phyloP scores from a whole-genome alignment of 2,888 invertebrate genomes.

The Apoderus coryli region DNA sequence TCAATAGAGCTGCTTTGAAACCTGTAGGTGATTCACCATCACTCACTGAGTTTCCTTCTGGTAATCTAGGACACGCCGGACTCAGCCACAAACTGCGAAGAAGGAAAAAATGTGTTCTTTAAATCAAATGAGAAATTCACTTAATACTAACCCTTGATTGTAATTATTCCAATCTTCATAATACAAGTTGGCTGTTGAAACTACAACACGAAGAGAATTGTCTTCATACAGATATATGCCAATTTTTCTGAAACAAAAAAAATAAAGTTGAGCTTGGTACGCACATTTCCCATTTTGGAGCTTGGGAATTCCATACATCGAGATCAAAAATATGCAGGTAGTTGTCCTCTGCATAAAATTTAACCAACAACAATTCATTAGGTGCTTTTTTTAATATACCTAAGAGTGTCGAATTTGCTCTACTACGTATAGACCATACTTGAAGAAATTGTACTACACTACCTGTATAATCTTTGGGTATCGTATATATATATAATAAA shows the following conservation, averaged over 20 bases:
- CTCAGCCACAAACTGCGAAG: slow-evolving; percentile 71
- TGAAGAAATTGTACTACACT: too few species aligned
- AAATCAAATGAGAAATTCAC: slow-evolving; percentile 7
- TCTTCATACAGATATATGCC: slow-evolving; percentile 75
- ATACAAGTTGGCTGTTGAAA: slow-evolving; percentile 87
- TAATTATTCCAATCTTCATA: slow-evolving; percentile 87
- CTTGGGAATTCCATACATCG: too few species aligned
- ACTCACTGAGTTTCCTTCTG: slow-evolving; percentile 36
- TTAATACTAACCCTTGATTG: slow-evolving; percentile 61
- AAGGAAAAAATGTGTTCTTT: slow-evolving; percentile 1
- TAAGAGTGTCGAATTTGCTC: too few species aligned
- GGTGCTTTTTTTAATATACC: too few species aligned
- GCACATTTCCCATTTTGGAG: too few species aligned
- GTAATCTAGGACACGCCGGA: slow-evolving; percentile 55
- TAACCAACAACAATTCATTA: too few species aligned
- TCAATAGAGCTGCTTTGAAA: slow-evolving; percentile 64
- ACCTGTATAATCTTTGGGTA: too few species aligned
- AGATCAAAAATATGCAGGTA: slow-evolving; percentile 2
- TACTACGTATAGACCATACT: too few species aligned
- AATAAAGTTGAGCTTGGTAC: too few species aligned
- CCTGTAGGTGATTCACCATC: slow-evolving; percentile 69
- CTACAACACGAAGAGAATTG: slow-evolving; percentile 65
- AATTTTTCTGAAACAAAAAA: slow-evolving; percentile 57
- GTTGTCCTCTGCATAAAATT: neutral
- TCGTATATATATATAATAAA: too few species aligned